Conservation (phyloP, 1,140 invertebrate species). For the Hormaphis cornu region DNA sequence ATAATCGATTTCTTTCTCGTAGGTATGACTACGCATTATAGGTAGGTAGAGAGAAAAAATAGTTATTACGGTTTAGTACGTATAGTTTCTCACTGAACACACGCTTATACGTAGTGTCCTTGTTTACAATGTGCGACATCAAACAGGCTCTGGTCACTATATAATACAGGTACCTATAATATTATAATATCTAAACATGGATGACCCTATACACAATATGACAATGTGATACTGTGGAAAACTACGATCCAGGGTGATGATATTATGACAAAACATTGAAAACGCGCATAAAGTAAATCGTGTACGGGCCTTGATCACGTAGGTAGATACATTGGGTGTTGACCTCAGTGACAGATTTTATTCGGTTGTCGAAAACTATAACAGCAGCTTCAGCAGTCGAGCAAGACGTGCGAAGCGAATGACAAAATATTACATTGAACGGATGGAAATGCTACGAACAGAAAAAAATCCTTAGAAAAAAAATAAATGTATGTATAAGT, state of each 20-base stretch:
- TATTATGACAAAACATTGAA: not conserved
- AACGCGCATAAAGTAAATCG: not conserved
- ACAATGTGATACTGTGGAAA: not conserved
- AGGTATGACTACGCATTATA: not conserved
- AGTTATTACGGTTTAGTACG: too few species aligned
- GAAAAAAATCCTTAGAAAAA: not conserved
- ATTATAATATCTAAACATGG: not conserved
- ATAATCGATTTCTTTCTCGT: not conserved
- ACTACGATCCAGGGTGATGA: not conserved
- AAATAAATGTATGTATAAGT: too few species aligned
- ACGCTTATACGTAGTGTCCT: not conserved
- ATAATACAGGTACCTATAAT: too few species aligned
- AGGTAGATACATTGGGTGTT: too few species aligned
- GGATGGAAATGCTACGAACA: not conserved
- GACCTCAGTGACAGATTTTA: slow-evolving; percentile 2
- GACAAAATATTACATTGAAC: not conserved
- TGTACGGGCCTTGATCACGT: not conserved
- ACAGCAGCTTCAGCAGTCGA: not conserved
- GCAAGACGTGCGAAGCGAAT: not conserved
- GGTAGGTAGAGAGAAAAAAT: too few species aligned
- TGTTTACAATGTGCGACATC: not conserved
- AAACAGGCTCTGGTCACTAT: too few species aligned
- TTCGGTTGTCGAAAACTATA: slow-evolving; percentile 8
- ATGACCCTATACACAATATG: not conserved
- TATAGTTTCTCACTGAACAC: not conserved